phyloP scores from a whole-genome alignment of 1,140 invertebrate species.

The Anastatus disparis region DNA sequence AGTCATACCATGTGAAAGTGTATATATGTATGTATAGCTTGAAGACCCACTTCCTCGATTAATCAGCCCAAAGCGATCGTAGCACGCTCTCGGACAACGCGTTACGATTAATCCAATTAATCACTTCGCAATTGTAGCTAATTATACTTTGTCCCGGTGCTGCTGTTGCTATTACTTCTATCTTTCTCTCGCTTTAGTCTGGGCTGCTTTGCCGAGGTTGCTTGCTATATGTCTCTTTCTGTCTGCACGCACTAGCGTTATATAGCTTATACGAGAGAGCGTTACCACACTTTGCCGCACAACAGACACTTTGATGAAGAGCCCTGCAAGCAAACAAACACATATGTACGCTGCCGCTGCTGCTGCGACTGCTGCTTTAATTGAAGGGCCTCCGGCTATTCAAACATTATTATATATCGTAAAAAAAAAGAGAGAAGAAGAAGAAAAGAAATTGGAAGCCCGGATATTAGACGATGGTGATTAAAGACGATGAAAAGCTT shows the following conservation, averaged over 20 bases:
- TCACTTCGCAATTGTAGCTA: not conserved
- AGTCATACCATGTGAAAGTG: no score
- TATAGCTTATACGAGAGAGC: not conserved
- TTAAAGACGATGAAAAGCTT: no score
- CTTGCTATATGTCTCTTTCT: not conserved
- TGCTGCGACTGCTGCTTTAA: no score
- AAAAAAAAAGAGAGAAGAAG: no score
- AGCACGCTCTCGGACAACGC: no score
- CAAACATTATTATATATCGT: no score
- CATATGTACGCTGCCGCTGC: no score
- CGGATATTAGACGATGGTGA: no score
- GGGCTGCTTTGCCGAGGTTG: not conserved
- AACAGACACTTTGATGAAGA: constrained; percentile 10
- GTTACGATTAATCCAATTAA: constrained; percentile 15
- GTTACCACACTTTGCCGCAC: not conserved
- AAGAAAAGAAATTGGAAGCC: no score
- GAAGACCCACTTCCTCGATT: not conserved
- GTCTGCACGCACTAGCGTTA: not conserved
- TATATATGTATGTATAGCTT: no score
- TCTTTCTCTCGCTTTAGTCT: not conserved
- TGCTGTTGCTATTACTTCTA: not conserved
- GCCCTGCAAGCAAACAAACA: no score
- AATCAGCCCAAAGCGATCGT: not conserved
- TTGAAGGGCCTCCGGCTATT: no score
- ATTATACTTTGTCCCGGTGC: not conserved